These are phyloP conservation scores for Pterocles orientalis DNA, from an alignment of 2,113 vertebrate species.

Conservation along the genomic window DNA sequence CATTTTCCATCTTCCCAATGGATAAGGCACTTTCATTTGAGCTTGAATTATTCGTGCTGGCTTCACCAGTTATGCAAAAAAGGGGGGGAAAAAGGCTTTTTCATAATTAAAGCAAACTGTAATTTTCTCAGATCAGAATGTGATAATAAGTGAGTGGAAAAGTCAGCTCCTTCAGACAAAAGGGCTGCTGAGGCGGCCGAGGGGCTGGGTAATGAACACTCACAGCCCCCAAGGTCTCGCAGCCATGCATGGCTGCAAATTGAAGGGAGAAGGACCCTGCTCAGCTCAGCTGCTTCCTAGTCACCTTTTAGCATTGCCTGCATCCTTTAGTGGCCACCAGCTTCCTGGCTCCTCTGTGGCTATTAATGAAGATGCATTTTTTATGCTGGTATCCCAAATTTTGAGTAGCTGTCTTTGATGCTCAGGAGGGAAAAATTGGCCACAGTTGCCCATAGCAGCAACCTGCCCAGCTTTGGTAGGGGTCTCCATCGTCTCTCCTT, in stretches of 20 bases:
- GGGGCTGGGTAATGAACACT: background rate
- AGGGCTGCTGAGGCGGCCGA: background rate
- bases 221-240: background rate
- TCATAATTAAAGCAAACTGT: background rate
- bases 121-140: background rate
- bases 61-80: background rate
- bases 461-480: background rate
- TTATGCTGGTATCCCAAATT: background rate
- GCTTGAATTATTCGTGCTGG: background rate
- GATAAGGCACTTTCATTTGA: background rate
- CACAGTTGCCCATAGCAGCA: background rate
- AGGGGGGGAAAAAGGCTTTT: background rate
- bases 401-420: background rate
- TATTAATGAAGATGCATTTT: background rate
- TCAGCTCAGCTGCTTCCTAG: background rate
- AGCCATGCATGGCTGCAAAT: background rate
- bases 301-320: fast-evolving
- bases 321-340: background rate
- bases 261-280: background rate
- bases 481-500: background rate
- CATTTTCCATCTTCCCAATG: background rate
- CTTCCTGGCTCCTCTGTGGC: background rate
- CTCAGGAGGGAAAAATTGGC: background rate
- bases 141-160: background rate
- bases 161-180: background rate